phyloP scores from a whole-genome alignment of 2,113 vertebrate species.

The Arothron firmamentum region DNA sequence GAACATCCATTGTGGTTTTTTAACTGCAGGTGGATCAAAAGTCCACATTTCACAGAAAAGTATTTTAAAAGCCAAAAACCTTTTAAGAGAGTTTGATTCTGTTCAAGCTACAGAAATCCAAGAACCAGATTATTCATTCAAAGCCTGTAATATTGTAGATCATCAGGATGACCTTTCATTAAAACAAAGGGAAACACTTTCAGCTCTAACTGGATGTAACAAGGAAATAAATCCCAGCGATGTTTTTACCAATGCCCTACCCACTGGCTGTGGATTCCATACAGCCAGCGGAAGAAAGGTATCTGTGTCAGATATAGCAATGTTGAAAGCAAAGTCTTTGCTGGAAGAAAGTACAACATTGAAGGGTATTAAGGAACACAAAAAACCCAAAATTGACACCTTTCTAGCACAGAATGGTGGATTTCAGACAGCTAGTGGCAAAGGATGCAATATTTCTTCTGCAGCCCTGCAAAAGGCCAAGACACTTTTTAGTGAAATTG shows the following conservation, averaged over 20 bases:
- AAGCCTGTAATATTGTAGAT: constrained; percentile 18
- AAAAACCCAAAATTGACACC: background rate
- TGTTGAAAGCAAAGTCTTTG: constrained; percentile 56
- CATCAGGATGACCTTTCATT: background rate
- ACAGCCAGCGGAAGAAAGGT: constrained; percentile 55
- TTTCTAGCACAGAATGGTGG: constrained; percentile 49
- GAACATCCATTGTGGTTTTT: constrained; percentile 67
- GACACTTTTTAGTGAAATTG: constrained; percentile 66
- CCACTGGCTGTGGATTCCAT: constrained; percentile 39
- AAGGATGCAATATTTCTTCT: constrained; percentile 71
- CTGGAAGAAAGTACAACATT: constrained; percentile 67
- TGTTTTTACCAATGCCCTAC: no score
- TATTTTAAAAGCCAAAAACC: constrained; percentile 18
- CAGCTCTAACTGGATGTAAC: no score
- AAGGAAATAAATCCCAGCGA: background rate
- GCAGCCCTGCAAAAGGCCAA: constrained; percentile 74
- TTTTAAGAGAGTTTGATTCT: constrained; percentile 37
- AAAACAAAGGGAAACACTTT: no score
- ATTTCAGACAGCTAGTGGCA: constrained; percentile 80
- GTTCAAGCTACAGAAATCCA: constrained; percentile 8
- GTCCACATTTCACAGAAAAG: constrained; percentile 12
- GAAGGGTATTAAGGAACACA: constrained; percentile 10
- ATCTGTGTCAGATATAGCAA: constrained; percentile 30
- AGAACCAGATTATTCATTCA: constrained; percentile 34
- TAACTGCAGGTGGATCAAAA: constrained; percentile 61